Base-by-base conservation (phyloP, 2,113 vertebrate genomes). In the Ciconia boyciana region DNA sequence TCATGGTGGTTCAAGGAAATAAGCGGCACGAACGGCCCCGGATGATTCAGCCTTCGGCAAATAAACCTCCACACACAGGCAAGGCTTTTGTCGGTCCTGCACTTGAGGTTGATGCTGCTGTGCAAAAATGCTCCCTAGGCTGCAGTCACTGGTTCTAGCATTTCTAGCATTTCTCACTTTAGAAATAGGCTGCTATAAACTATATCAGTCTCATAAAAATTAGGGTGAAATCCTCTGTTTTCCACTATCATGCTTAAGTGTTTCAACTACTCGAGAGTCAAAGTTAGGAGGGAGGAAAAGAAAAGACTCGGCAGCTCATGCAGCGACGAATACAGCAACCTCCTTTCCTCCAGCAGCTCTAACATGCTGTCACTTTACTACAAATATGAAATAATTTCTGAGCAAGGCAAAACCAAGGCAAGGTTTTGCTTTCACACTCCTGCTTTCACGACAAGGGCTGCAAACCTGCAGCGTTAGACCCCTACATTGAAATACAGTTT, bases 11-110 rank as follows among this genome's bases (percentile, higher is more conserved):
- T 52, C 66, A 18, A 36, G 65, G 60, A 4, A 4, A 75, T 34
- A 81, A 19, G 11, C 3, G 0, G 25, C 6, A 3, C 0, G 8
- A 83, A 31, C 7, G 1, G 29, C 49, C 15, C 26, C 22, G 3
- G 14, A 4, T 32, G 41, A n/a, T 72, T 88, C 44, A 89, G 48
- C 43, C n/a, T 83, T 48, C 3, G 6, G 19, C 21, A 90, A 61
- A 76, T 6, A 52, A 76, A 77, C 43, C 46, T 70, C 20, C 25
- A 0, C 0, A 14, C 4, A 0, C 13, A 18, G 46, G 46, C 15
- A 31, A 46, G n/a, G 70, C 1, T 75, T n/a, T 26, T 0, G 0
- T 36, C 5, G 0, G 18, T 79, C 32, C n/a, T 19, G 39, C 13
- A 0, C 48, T 58, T 24, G 21, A 28, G 32, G 24, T 2, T 39